Evolutionary conservation across 2,888 invertebrate species (phyloP).

Genomic region (Blomia tropicalis): DNA sequence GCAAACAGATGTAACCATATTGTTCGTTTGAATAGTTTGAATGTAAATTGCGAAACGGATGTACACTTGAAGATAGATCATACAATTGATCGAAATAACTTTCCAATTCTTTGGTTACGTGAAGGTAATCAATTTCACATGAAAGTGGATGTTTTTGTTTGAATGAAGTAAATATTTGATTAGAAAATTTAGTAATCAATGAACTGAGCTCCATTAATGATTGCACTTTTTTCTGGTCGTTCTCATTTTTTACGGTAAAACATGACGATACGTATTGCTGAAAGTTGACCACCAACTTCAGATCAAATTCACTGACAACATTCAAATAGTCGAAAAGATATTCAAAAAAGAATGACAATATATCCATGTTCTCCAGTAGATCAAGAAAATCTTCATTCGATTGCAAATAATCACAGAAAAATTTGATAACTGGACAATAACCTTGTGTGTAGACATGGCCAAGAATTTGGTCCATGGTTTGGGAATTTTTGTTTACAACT

Average conservation of each 20-base stretch:
- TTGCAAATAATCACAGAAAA: constrained; percentile 67
- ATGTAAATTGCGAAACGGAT: background rate
- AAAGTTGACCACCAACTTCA: background rate
- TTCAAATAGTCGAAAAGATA: background rate
- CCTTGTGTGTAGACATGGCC: constrained; percentile 20
- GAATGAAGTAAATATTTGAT: background rate
- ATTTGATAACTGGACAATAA: constrained; percentile 49
- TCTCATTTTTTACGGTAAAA: background rate
- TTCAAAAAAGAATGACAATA: background rate
- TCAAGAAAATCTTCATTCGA: constrained; percentile 33
- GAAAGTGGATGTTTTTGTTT: background rate
- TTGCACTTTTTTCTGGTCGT: background rate
- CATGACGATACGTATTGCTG: background rate
- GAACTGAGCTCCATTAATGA: background rate
- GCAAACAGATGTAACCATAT: background rate
- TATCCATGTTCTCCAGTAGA: background rate
- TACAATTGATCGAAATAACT: background rate
- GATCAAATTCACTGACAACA: background rate
- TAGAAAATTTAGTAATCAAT: background rate
- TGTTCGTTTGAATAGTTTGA: background rate
- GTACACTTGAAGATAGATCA: background rate
- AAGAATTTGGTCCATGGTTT: constrained; percentile 19
- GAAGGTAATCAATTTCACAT: background rate
- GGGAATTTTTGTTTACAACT: background rate
- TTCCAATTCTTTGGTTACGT: background rate